A percentile compares a stretch with the other conserved stretches of the same genome.
Evolutionary conservation across 2,113 vertebrate genomes (phyloP).

Genomic region (Anthoscopus minutus): DNA sequence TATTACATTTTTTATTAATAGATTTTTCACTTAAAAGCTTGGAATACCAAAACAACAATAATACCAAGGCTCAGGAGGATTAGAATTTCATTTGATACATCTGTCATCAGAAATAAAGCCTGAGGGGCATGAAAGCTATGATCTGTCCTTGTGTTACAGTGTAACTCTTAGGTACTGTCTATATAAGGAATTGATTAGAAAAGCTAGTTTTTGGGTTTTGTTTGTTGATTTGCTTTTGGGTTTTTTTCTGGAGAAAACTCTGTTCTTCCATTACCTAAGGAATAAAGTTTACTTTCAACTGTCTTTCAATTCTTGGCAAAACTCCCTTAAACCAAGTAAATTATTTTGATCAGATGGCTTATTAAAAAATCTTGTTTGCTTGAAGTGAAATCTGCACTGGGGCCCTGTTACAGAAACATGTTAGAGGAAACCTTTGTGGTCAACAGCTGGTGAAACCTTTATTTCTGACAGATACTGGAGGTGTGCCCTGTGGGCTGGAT

Average conservation of each 20-base stretch:
- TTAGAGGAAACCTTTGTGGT: background rate
- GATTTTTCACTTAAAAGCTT: background rate
- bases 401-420: background rate
- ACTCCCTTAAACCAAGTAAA: background rate
- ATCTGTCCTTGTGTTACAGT: background rate
- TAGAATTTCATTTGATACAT: background rate
- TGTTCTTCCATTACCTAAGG: background rate
- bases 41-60: background rate
- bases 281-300: background rate
- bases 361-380: background rate
- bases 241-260: background rate
- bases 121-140: background rate
- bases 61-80: background rate
- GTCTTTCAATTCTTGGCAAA: background rate
- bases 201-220: background rate
- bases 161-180: background rate
- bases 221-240: background rate
- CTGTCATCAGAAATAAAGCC: background rate
- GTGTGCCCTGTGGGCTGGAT: background rate
- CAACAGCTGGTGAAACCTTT: background rate
- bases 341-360: background rate
- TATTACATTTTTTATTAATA: background rate
- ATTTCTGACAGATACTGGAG: slow-evolving; percentile 26
- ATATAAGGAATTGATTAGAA: background rate
- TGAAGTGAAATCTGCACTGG: background rate